These are phyloP conservation scores for Tricholaema leucomelas DNA, from an alignment of 2,113 vertebrate species.

Conservation along the genomic window DNA sequence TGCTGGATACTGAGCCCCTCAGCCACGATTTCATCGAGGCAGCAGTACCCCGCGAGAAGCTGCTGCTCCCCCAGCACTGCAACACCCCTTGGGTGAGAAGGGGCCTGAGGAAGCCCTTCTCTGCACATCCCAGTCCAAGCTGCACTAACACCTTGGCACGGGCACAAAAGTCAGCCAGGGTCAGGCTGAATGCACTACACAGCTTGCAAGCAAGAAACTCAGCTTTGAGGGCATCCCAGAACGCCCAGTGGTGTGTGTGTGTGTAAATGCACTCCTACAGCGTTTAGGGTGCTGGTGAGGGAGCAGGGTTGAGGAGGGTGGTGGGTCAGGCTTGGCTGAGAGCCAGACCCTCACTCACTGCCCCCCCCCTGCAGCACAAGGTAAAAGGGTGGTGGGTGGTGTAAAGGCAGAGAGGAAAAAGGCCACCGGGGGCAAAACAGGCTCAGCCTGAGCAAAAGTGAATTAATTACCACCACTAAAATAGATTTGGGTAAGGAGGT, in stretches of 20 bases:
- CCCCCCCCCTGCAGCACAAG: background rate
- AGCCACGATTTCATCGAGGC: background rate
- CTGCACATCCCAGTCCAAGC: background rate
- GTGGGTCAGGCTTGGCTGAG: background rate
- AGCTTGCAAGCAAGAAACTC: background rate
- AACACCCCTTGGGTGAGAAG: accelerated
- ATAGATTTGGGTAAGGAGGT: background rate
- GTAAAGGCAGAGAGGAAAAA: background rate
- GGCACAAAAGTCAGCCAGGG: background rate
- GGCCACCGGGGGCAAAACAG: background rate
- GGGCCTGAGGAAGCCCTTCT: background rate
- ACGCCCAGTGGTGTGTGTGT: background rate
- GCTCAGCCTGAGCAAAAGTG: background rate
- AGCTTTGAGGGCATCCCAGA: background rate
- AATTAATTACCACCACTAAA: background rate
- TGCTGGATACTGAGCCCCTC: background rate
- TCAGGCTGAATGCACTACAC: accelerated
- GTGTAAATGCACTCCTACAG: accelerated
- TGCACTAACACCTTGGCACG: accelerated
- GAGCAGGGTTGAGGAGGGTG: background rate
- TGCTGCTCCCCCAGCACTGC: background rate
- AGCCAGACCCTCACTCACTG: background rate
- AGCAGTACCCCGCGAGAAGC: too few relatives aligned
- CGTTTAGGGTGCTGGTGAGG: background rate
- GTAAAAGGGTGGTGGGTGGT: accelerated